A percentile compares a stretch with the other conserved stretches of the same genome.
phyloP scores from a whole-genome alignment of 2,888 invertebrate species.

The Venusia cambrica region DNA sequence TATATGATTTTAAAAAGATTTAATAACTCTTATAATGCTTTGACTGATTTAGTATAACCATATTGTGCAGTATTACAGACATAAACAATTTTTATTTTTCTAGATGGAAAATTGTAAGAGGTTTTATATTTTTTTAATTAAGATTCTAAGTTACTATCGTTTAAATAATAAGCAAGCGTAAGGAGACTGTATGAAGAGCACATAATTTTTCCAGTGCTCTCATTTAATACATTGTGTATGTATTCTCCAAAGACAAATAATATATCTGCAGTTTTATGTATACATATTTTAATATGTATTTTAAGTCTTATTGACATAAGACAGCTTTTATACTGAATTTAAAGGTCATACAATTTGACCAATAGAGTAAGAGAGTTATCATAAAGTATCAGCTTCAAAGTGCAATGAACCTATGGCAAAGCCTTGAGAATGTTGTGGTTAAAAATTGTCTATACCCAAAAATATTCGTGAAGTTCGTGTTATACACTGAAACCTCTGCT shows the following conservation, averaged over 20 bases:
- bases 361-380: slow-evolving; percentile 43
- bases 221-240: slow-evolving; percentile 21
- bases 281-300: slow-evolving; percentile 34
- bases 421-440: slow-evolving; percentile 66
- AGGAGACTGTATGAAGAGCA: slow-evolving; percentile 43
- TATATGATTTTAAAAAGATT: slow-evolving; percentile 18
- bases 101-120: slow-evolving; percentile 63
- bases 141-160: slow-evolving; percentile 43
- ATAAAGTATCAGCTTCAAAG: slow-evolving; percentile 43
- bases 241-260: slow-evolving; percentile 34
- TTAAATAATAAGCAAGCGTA: slow-evolving; percentile 47
- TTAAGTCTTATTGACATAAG: slow-evolving; percentile 27
- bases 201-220: slow-evolving; percentile 34
- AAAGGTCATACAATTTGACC: slow-evolving; percentile 27
- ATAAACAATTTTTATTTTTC: slow-evolving; percentile 67
- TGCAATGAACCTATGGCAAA: slow-evolving; percentile 75
- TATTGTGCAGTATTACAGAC: slow-evolving; percentile 76
- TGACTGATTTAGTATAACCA: slow-evolving; percentile 77
- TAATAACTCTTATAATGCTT: slow-evolving; percentile 54
- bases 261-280: slow-evolving; percentile 29
- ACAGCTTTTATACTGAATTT: slow-evolving; percentile 32
- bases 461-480: slow-evolving; percentile 59
- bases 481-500: slow-evolving; percentile 64
- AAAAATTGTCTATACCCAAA: slow-evolving; percentile 55
- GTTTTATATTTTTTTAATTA: slow-evolving; percentile 73